These are phyloP conservation scores for Hydrochoerus hydrochaeris DNA, from an alignment of 2,113 vertebrate genomes.

Conservation along the genomic window DNA sequence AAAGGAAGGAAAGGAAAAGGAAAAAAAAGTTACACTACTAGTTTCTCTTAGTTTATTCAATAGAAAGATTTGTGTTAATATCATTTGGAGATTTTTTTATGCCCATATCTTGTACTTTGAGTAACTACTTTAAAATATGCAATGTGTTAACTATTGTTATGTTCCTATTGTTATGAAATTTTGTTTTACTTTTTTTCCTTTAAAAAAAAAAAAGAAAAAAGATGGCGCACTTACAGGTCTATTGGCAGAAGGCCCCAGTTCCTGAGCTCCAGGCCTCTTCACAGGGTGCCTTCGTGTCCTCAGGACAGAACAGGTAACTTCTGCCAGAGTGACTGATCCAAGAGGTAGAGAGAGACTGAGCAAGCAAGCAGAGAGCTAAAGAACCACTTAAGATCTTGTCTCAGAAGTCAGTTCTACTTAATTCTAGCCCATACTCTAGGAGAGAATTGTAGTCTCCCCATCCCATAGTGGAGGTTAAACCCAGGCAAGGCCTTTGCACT, in stretches of 20 bases:
- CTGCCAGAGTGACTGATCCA: background rate
- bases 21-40: background rate
- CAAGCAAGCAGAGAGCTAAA: background rate
- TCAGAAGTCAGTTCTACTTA: constrained; percentile 15
- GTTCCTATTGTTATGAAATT: background rate
- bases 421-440: background rate
- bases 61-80: background rate
- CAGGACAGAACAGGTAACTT: background rate
- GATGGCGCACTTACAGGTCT: background rate
- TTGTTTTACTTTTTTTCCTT: background rate
- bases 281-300: background rate
- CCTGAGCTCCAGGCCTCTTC: background rate
- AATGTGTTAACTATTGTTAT: background rate
- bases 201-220: background rate
- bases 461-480: background rate
- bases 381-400: background rate
- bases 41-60: background rate
- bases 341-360: background rate
- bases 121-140: background rate
- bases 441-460: background rate
- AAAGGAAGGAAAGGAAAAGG: too few species aligned
- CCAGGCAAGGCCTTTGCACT: background rate
- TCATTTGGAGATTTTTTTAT: background rate
- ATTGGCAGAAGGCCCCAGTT: background rate
- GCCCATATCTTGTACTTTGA: background rate